Percentiles rank a stretch among this genome's conserved stretches.
Conservation (phyloP, 2,888 invertebrate species). For the Mesorhabditis spiculigera region DNA sequence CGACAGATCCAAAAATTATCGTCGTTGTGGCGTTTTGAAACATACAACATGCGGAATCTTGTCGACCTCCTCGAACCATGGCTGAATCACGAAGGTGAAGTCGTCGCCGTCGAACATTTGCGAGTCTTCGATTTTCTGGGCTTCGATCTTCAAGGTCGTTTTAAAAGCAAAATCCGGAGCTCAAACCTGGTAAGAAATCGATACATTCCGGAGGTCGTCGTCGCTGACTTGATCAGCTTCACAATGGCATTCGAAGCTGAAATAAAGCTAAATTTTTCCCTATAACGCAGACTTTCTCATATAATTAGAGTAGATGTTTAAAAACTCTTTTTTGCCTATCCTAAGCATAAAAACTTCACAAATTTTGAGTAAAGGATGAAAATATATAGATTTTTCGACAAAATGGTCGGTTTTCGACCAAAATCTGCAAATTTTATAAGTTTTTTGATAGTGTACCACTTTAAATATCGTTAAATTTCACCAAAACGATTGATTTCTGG, state of each 20-base stretch:
- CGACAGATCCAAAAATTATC: too few relatives aligned
- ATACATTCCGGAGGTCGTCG: constrained; percentile 28
- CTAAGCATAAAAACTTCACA: neutral
- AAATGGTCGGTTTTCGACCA: too few relatives aligned
- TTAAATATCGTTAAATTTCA: too few relatives aligned
- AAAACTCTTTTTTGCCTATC: neutral
- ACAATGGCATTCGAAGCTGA: constrained; percentile 35
- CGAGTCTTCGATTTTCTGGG: constrained; percentile 23
- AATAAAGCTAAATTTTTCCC: neutral
- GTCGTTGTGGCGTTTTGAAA: neutral
- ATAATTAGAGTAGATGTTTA: neutral
- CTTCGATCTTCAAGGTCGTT: constrained; percentile 14
- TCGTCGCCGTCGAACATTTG: constrained; percentile 36
- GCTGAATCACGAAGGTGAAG: constrained; percentile 40
- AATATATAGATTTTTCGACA: too few relatives aligned
- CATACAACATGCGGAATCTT: constrained; percentile 26
- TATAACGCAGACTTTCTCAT: neutral
- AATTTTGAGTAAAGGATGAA: neutral
- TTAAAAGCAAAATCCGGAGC: neutral
- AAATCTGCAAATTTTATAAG: too few relatives aligned
- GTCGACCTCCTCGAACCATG: constrained; percentile 33
- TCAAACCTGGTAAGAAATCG: neutral
- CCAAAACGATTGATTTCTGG: too few relatives aligned
- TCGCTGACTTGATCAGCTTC: constrained; percentile 31
- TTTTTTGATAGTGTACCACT: too few relatives aligned